Conservation (phyloP, 2,113 vertebrate genomes). For the Heteronetta atricapilla region DNA sequence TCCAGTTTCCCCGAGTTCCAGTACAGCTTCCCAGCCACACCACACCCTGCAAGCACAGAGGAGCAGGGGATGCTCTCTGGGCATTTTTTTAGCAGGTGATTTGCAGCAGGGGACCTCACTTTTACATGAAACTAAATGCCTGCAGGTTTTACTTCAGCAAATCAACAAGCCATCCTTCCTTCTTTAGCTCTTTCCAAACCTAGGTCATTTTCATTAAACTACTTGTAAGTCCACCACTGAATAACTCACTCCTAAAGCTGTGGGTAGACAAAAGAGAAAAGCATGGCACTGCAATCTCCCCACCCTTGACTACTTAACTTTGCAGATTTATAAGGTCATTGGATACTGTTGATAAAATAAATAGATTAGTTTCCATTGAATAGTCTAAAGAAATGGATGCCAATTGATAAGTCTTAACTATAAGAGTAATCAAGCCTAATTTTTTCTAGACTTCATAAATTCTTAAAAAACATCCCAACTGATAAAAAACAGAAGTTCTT, state of each 20-base stretch:
- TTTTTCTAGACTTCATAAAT: background rate
- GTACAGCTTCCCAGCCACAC: background rate
- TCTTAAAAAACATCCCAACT: slow-evolving; percentile 13
- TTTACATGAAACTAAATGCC: background rate
- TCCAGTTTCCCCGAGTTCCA: background rate
- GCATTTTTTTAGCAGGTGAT: background rate
- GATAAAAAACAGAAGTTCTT: background rate
- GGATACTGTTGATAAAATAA: slow-evolving; percentile 27
- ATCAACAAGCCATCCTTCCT: background rate
- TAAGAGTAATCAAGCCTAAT: background rate
- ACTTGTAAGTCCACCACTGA: background rate
- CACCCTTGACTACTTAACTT: background rate
- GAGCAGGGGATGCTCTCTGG: background rate
- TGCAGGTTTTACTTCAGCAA: background rate
- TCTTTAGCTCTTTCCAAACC: background rate
- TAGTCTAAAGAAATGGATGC: background rate
- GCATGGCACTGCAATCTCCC: background rate
- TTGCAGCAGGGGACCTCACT: background rate
- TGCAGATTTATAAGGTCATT: slow-evolving; percentile 22
- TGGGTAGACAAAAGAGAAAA: background rate
- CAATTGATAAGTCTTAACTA: background rate
- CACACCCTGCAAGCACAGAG: background rate
- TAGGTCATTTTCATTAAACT: background rate
- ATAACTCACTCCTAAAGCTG: background rate
- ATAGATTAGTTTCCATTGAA: slow-evolving; percentile 13